Base-by-base conservation (phyloP, 2,888 invertebrate species). In the Hedya salicella region DNA sequence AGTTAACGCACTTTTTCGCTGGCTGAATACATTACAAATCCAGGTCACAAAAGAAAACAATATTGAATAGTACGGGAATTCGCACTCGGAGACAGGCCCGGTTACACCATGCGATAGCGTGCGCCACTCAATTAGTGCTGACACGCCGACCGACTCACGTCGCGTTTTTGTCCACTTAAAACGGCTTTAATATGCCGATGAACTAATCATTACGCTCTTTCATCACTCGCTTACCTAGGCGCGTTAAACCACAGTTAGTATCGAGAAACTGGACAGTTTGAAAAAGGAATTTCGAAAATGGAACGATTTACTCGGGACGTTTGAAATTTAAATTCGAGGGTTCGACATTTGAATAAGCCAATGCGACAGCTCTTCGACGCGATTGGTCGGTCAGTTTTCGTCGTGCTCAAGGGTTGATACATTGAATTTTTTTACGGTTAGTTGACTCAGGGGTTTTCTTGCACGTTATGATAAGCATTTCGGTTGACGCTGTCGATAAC, bases 61-160 rank as follows among this genome's bases (percentile, higher is more conserved):
- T 76, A 73, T 75, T 73, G 68, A 73, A 74, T 79, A 76, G 76
- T 78, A 79, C 72, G 78, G 78, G 80, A 79, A 80, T 86, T 86
- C 81, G 81, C 83, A 79, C 78, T 82, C 70, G 73, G 78, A 78
- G 78, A 75, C 77, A 81, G 77, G 78, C 76, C 79, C 76, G 77
- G 78, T 79, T 81, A 80, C 79, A 77, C 78, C 82, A 80, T 78
- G 78, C 83, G 76, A 87, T 89, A 81, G 90, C 91, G 91, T 91
- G 91, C 84, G 82, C 80, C 77, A 77, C 81, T 86, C 91, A 89
- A 91, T 91, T 91, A 91, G 86, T 75, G 73, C 82, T 82, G 88
- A 88, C 88, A 86, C 86, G 88, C 82, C 77, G 84, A 78, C 78
- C 81, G 78, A 76, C 80, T 80, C 80, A 81, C 81, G 79, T 79